Conservation (phyloP, 1,140 invertebrate species). For the Meloidogyne chitwoodi region DNA sequence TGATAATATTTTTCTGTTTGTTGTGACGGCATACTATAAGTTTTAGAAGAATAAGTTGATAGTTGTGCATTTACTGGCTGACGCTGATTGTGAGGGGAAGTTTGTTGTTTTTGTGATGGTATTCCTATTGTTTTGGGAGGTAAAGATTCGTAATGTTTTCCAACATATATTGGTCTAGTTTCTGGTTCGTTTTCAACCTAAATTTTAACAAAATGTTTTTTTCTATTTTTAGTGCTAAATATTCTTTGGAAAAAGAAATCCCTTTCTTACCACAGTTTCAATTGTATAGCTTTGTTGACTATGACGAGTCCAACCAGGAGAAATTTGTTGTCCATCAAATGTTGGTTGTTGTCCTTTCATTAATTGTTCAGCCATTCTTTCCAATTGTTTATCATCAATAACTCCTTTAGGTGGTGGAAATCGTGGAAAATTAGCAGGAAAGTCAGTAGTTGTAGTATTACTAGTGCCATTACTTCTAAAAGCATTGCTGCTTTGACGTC, state of each 20-base stretch:
- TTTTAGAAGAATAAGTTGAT: not conserved
- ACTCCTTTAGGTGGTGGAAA: not conserved
- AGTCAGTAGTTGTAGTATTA: not conserved
- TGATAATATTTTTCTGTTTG: slow-evolving; percentile 1
- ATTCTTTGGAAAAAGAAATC: not conserved
- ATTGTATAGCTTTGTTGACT: not conserved
- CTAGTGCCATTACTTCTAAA: not conserved
- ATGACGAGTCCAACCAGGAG: not conserved
- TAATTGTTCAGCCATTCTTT: slow-evolving; percentile 2
- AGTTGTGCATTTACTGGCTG: slow-evolving; percentile 1
- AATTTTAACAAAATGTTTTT: not conserved
- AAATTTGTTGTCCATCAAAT: not conserved
- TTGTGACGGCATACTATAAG: not conserved
- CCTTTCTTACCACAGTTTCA: not conserved
- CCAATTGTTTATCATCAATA: not conserved
- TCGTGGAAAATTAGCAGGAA: not conserved
- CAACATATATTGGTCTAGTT: not conserved
- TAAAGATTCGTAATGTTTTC: not conserved
- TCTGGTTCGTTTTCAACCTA: not conserved
- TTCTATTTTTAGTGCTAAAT: too few species aligned
- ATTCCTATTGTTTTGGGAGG: not conserved
- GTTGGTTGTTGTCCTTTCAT: slow-evolving; percentile 40
- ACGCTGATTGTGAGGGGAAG: not conserved
- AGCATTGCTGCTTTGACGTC: not conserved
- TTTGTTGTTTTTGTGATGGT: slow-evolving; percentile 8